These are phyloP conservation scores for Arion vulgaris DNA, from an alignment of 1,140 invertebrate species.

Conservation along the genomic window DNA sequence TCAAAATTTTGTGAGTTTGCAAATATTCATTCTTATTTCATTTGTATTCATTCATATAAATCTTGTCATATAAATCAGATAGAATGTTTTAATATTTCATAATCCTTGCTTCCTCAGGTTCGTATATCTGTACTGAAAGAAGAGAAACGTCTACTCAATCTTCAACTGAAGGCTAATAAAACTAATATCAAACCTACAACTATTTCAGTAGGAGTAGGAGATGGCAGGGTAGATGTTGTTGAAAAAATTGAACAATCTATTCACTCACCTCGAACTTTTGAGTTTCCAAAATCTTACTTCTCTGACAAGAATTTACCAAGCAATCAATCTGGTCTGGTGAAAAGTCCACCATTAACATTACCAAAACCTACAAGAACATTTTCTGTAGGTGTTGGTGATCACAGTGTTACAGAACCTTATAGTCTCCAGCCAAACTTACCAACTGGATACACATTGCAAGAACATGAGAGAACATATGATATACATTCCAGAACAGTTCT, in stretches of 20 bases:
- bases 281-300: constrained; percentile 14
- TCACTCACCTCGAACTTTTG: not conserved
- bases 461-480: constrained; percentile 55
- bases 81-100: too few species aligned
- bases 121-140: constrained; percentile 80
- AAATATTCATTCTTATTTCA: too few species aligned
- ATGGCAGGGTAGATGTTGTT: constrained; percentile 54
- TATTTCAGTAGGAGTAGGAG: constrained; percentile 68
- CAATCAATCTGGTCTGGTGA: constrained; percentile 33
- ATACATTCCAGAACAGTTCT: constrained; percentile 28
- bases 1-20: too few species aligned
- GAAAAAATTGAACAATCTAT: constrained; percentile 5
- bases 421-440: constrained; percentile 59
- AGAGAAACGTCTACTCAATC: constrained; percentile 81
- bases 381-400: constrained; percentile 64
- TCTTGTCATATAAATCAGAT: too few species aligned
- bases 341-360: constrained; percentile 54
- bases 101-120: constrained; percentile 70
- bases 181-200: constrained; percentile 33
- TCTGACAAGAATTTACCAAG: constrained; percentile 12
- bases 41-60: too few species aligned
- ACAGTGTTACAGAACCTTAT: constrained; percentile 63
- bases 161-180: constrained; percentile 74
- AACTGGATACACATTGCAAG: constrained; percentile 48
- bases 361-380: constrained; percentile 54